A percentile compares a stretch with the other conserved stretches of the same genome.
These are phyloP conservation scores for Seriola rivoliana DNA, from an alignment of 2,113 vertebrate genomes.

Conservation along the genomic window DNA sequence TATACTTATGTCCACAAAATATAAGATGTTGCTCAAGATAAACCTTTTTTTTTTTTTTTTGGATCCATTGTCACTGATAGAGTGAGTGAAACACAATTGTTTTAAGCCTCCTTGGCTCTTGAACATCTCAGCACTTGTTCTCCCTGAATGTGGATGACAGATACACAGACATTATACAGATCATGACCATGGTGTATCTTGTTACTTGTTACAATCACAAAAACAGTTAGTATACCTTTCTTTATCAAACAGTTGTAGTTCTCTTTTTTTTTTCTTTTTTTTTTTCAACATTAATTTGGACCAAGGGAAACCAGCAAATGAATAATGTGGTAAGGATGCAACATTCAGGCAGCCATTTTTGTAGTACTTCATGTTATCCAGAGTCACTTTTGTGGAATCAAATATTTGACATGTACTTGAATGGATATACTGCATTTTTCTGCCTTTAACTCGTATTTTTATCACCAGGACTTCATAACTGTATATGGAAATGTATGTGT, in stretches of 20 bases:
- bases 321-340: not conserved
- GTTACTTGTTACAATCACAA: not conserved
- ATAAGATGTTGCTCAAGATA: not conserved
- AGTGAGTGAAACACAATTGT: not conserved
- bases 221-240: not conserved
- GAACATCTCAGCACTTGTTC: too few species aligned
- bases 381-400: not conserved
- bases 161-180: not conserved
- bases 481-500: too few species aligned
- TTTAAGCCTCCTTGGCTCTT: too few species aligned
- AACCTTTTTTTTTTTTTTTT: not conserved
- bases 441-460: not conserved
- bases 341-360: constrained; percentile 19
- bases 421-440: not conserved
- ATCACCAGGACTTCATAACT: not conserved
- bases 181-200: not conserved
- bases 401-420: not conserved
- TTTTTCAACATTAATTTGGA: not conserved
- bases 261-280: not conserved
- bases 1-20: too few species aligned
- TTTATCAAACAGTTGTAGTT: not conserved
- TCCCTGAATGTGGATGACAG: not conserved
- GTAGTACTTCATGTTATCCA: fast-evolving
- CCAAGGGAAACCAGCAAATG: constrained; percentile 1
- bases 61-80: too few species aligned